Base-by-base conservation (phyloP, 1,140 invertebrate species). In the Sarcophaga peregrina region DNA sequence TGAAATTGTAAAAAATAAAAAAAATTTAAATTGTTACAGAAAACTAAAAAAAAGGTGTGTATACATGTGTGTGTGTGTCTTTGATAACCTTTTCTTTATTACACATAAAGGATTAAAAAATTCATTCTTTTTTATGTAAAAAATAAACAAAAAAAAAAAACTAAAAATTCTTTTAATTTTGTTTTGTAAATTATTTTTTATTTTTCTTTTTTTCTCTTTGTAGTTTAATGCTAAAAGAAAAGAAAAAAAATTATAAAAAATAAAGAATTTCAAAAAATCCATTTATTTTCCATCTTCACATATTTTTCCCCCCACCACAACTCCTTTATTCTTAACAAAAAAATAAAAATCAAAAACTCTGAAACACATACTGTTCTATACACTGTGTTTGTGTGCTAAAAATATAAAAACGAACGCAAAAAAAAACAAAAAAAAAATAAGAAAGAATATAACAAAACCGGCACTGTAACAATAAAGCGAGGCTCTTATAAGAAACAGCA, bases 401-500 rank as follows among this genome's bases (percentile, higher is more conserved):
- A 37, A 37, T n/a, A 62, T 3, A 62, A 17, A n/a, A 62, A 7
- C 15, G 58, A 62, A 62, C 54, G 62, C 7, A 25, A 68, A 68
- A 68, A 68, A 68, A 68, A 68, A 25, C n/a, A 8, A 20, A 68
- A 68, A 6, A 58, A 68, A 68, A 37, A 37, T 37, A 37, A n/a
- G n/a, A n/a, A 37, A 37, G 25, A 37, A 37, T 37, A 25, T 5
- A 72, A 25, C n/a, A 20, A 72, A 78, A 78, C 75, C 75, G 75
- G 75, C 75, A 78, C 50, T 78, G 75, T 78, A 78, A 78, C 75
- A 78, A 78, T 78, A 78, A 50, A 78, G 80, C 68, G 20, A 10
- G 62, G 13, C 76, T 58, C 58, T 20, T 37, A 83, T n/a, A 54
- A 82, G 10, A 58, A 82, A 46, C 46, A 76, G n/a, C 9, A 46